These are phyloP conservation scores for Rhizoglyphus robini DNA, from an alignment of 1,140 invertebrate species.

Conservation along the genomic window DNA sequence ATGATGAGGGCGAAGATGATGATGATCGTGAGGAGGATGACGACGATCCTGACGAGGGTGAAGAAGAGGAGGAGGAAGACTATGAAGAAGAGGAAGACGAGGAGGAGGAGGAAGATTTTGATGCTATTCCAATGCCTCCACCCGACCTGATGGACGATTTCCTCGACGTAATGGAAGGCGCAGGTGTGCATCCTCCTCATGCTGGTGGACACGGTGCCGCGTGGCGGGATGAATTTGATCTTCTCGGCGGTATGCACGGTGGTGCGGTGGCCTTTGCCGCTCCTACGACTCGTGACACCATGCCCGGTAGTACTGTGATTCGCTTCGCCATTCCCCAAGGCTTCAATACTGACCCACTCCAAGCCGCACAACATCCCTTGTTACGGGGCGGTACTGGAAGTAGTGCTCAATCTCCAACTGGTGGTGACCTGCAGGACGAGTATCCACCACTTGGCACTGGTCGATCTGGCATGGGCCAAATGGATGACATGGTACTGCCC, in stretches of 20 bases:
- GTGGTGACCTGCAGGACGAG: no score
- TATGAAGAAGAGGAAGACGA: not conserved
- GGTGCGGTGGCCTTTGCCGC: not conserved
- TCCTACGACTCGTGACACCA: not conserved
- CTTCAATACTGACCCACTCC: no score
- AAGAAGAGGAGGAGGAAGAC: not conserved
- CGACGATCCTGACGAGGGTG: not conserved
- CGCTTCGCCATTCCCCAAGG: not conserved
- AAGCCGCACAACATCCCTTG: no score
- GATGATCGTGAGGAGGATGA: conserved; percentile 1
- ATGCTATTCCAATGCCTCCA: conserved; percentile 6
- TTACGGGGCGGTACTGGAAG: no score
- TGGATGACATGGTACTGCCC: not conserved
- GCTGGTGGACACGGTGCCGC: not conserved
- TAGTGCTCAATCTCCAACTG: no score
- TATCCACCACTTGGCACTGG: no score
- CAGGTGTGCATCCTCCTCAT: not conserved
- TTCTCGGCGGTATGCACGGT: not conserved
- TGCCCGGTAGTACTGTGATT: not conserved
- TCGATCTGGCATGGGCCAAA: no score
- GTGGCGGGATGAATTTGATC: not conserved
- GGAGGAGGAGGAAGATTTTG: not conserved
- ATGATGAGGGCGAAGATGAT: not conserved
- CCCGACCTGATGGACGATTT: not conserved
- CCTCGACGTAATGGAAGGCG: not conserved